These are phyloP conservation scores for Lucinisca nassula DNA, from an alignment of 2,888 invertebrate genomes.

Conservation along the genomic window DNA sequence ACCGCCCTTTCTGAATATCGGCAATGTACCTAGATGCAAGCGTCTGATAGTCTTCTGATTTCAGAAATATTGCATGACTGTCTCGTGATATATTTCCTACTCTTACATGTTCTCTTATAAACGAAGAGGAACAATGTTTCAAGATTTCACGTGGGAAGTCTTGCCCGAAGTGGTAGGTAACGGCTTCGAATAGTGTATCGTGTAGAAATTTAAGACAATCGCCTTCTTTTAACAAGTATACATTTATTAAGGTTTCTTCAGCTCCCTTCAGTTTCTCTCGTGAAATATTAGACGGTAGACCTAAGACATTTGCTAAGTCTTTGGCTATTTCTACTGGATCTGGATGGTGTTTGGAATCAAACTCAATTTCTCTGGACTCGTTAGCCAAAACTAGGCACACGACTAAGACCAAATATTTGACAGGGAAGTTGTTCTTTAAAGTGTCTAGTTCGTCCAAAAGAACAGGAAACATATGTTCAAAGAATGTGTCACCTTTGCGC, in stretches of 20 bases:
- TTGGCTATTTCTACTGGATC: not conserved
- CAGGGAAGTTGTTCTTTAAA: not conserved
- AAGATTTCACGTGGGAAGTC: not conserved
- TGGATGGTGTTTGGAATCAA: not conserved
- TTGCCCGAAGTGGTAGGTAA: not conserved
- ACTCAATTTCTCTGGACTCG: not conserved
- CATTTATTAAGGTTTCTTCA: not conserved
- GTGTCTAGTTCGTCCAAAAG: not conserved
- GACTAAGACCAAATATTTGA: not conserved
- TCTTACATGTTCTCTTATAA: not conserved
- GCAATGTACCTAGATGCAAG: not conserved
- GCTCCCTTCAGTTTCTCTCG: not conserved
- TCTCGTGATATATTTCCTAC: not conserved
- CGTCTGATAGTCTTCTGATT: not conserved
- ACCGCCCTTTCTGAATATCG: not conserved
- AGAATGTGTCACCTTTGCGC: not conserved
- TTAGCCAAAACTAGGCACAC: not conserved
- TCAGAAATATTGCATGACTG: not conserved
- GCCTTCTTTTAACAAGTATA: not conserved
- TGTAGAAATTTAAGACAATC: not conserved
- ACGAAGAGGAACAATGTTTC: not conserved
- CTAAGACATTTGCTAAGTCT: not conserved
- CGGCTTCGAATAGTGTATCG: not conserved
- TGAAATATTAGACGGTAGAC: not conserved
- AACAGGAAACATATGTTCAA: not conserved